A percentile compares a stretch with the other conserved stretches of the same genome.
These are phyloP conservation scores for Chorisops tibialis DNA, from an alignment of 2,888 invertebrate species.

Conservation along the genomic window DNA sequence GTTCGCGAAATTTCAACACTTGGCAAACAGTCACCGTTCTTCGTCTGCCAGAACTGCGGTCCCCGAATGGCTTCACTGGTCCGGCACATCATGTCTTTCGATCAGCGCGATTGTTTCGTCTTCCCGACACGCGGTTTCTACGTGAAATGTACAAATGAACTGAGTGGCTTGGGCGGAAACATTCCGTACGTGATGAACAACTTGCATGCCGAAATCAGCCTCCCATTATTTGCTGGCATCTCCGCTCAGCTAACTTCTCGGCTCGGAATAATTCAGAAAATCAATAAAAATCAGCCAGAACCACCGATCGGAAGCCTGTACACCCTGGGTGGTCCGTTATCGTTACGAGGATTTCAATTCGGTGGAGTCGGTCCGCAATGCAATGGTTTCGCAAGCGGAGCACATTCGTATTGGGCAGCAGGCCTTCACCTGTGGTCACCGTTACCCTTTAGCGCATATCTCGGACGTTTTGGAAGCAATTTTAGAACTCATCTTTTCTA, in stretches of 20 bases:
- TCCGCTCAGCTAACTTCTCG: constrained; percentile 48
- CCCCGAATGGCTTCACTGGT: constrained; percentile 85
- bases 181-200: constrained; percentile 87
- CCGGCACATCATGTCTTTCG: constrained; percentile 74
- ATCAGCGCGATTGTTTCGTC: constrained; percentile 74
- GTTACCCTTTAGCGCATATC: constrained; percentile 81
- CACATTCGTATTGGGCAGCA: constrained; percentile 80
- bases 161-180: constrained; percentile 85
- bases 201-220: constrained; percentile 66
- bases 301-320: constrained; percentile 49
- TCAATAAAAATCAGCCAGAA: constrained; percentile 41
- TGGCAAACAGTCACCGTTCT: constrained; percentile 72
- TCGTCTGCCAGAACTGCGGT: constrained; percentile 78
- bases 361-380: constrained; percentile 83
- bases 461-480: constrained; percentile 75
- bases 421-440: constrained; percentile 88
- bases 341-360: constrained; percentile 82
- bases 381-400: constrained; percentile 73
- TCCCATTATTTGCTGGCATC: constrained; percentile 56
- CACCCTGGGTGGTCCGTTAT: constrained; percentile 76
- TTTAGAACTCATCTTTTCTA: constrained; percentile 87
- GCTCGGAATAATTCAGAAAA: constrained; percentile 44
- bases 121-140: constrained; percentile 75
- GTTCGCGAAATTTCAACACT: constrained; percentile 76
- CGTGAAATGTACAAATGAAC: constrained; percentile 73